These are phyloP conservation scores for Turdus rufiventris DNA, from an alignment of 2,113 vertebrate genomes.

Conservation along the genomic window DNA sequence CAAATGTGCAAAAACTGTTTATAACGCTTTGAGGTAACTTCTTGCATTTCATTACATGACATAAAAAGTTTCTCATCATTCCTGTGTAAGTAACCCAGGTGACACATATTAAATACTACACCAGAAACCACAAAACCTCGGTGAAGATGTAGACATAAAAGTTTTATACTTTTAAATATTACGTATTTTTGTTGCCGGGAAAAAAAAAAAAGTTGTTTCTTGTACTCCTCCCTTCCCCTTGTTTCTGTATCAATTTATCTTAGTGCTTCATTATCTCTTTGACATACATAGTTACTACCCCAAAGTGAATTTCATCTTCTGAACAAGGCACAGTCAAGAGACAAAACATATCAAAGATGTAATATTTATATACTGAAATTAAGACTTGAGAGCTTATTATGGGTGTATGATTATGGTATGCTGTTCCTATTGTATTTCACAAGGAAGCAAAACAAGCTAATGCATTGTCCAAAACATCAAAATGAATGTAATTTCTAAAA, in stretches of 20 bases:
- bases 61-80: neutral
- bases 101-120: neutral
- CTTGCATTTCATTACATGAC: neutral
- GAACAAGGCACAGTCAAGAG: neutral
- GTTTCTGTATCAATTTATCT: neutral
- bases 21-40: neutral
- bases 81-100: neutral
- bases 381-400: neutral
- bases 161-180: neutral
- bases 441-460: slow-evolving; percentile 53
- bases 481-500: slow-evolving; percentile 3
- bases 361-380: neutral
- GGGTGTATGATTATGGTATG: neutral
- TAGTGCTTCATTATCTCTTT: neutral
- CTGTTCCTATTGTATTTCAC: slow-evolving; percentile 31
- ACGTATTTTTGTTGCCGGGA: neutral
- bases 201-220: neutral
- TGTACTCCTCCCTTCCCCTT: neutral
- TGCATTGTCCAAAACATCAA: slow-evolving; percentile 16
- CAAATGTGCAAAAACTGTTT: neutral
- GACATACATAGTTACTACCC: neutral
- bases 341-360: neutral
- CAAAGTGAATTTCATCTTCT: neutral
- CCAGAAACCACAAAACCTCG: neutral
- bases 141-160: neutral